These are phyloP conservation scores for Sylvia borin DNA, from an alignment of 2,797 vertebrate genomes.

Conservation along the genomic window DNA sequence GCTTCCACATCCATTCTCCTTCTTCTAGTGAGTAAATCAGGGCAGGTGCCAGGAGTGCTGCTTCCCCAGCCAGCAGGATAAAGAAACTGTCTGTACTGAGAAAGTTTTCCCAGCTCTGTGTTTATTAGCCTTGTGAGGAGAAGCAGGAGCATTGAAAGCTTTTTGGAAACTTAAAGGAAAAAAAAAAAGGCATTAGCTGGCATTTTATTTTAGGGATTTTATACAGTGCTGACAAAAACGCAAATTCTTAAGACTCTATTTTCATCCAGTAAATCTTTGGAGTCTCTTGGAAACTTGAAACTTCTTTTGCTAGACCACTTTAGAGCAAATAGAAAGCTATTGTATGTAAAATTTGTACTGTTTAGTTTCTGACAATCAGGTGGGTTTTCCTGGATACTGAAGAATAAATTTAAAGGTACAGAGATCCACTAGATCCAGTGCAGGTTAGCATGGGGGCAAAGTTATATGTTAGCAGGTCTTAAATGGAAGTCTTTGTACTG, in stretches of 20 bases:
- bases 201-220: neutral
- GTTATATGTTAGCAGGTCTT: neutral
- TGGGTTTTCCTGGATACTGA: neutral
- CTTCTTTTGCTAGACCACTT: neutral
- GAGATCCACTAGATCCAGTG: neutral
- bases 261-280: neutral
- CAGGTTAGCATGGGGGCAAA: neutral
- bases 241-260: neutral
- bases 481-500: constrained; percentile 15
- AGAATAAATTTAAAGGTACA: constrained; percentile 7
- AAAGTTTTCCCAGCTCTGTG: neutral
- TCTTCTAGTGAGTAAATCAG: neutral
- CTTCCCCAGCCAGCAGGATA: constrained; percentile 1
- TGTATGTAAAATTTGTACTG: neutral
- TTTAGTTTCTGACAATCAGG: neutral
- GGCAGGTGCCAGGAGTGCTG: neutral
- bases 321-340: neutral
- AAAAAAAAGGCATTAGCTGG: neutral
- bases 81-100: neutral
- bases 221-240: neutral
- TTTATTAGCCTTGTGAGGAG: constrained; percentile 25
- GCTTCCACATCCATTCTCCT: neutral
- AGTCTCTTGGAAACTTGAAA: constrained; percentile 10
- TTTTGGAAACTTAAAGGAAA: neutral
- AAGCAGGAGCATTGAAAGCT: constrained; percentile 4